Conservation (phyloP, 2,797 vertebrate genomes). For the Rhinella marina region DNA sequence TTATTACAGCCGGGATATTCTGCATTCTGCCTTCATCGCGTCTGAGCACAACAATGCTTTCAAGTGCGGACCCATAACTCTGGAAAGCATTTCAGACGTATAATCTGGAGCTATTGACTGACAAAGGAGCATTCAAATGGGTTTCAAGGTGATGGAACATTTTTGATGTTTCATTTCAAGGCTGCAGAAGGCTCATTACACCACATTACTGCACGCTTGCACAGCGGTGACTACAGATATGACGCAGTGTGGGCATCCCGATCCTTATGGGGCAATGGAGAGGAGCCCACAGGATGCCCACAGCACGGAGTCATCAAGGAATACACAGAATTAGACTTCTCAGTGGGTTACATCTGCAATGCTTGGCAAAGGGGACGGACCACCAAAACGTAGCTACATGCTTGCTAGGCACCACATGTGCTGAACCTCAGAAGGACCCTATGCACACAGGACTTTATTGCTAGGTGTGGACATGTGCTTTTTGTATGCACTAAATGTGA, state of each 20-base stretch:
- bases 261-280: background rate
- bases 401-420: no score
- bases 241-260: background rate
- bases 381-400: no score
- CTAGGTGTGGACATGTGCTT: no score
- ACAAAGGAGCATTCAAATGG: conserved; percentile 59
- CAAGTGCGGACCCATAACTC: conserved; percentile 50
- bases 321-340: no score
- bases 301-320: no score
- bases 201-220: background rate
- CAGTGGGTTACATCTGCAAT: no score
- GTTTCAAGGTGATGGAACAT: conserved; percentile 58
- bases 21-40: conserved; percentile 46
- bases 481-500: no score
- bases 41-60: conserved; percentile 52
- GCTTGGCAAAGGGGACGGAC: no score
- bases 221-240: conserved; percentile 1
- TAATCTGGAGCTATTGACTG: conserved; percentile 55
- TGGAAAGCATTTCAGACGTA: conserved; percentile 51
- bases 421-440: no score
- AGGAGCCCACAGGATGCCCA: no score
- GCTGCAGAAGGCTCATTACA: conserved; percentile 48
- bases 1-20: conserved; percentile 33
- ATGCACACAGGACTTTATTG: no score
- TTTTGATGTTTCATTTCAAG: conserved; percentile 57